Percentiles rank a stretch among this genome's conserved stretches.
Evolutionary conservation across 2,113 vertebrate genomes (phyloP).

Genomic region (Myrmecophaga tridactyla): DNA sequence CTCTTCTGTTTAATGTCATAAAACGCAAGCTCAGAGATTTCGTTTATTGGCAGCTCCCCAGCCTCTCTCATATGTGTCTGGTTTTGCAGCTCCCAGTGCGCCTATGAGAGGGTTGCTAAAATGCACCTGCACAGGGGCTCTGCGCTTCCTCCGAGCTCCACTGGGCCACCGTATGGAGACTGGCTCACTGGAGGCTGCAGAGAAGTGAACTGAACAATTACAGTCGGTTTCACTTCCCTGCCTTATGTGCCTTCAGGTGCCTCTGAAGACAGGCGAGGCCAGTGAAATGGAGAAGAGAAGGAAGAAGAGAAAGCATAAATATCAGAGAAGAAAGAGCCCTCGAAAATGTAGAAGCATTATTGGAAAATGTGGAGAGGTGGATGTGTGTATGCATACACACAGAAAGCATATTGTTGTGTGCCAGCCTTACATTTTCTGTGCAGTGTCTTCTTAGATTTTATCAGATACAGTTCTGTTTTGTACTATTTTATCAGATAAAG

Average conservation of each 20-base stretch:
- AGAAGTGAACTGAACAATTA: slow-evolving; percentile 79
- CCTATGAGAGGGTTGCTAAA: slow-evolving; percentile 55
- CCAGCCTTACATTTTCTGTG: neutral
- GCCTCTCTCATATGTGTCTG: neutral
- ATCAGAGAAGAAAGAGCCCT: neutral
- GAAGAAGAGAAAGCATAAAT: neutral
- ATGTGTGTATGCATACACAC: too few species aligned
- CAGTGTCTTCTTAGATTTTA: neutral
- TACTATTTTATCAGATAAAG: neutral
- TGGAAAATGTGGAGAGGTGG: neutral
- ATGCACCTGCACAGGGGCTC: slow-evolving; percentile 63
- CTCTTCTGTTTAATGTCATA: neutral
- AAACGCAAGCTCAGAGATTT: neutral
- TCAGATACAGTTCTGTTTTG: neutral
- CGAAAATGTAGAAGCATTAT: neutral
- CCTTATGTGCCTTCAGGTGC: slow-evolving; percentile 74
- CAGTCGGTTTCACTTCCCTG: slow-evolving; percentile 79
- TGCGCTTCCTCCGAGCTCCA: slow-evolving; percentile 64
- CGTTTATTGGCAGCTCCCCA: neutral
- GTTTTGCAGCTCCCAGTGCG: slow-evolving; percentile 20
- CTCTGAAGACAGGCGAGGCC: slow-evolving; percentile 61
- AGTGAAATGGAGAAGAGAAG: slow-evolving; percentile 54
- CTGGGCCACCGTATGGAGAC: slow-evolving; percentile 76
- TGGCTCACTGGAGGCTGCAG: slow-evolving; percentile 74
- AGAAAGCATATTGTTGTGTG: neutral